Conservation (phyloP, 2,113 vertebrate genomes). For the Sphyrna mokarran region DNA sequence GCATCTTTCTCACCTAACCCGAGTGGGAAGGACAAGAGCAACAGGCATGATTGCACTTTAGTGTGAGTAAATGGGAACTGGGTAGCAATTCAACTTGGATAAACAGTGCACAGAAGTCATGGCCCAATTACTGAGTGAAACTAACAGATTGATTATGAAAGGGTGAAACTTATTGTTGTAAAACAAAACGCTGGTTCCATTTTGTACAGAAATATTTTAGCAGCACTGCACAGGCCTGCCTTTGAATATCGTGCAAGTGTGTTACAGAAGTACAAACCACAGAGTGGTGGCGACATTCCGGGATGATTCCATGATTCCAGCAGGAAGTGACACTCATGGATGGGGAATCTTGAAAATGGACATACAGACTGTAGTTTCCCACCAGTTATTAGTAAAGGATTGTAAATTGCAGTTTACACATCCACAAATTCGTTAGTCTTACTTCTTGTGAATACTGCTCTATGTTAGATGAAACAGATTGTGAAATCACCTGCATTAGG, state of each 20-base stretch:
- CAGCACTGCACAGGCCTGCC: neutral
- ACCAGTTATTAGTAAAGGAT: neutral
- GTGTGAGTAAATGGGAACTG: too few species aligned
- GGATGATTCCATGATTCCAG: neutral
- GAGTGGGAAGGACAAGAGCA: too few species aligned
- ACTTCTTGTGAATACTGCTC: neutral
- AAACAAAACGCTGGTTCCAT: neutral
- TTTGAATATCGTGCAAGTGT: too few species aligned
- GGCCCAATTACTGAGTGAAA: neutral
- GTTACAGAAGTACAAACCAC: too few species aligned
- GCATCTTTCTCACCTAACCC: too few species aligned
- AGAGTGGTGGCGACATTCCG: neutral
- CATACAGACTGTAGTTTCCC: neutral
- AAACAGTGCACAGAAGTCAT: too few species aligned
- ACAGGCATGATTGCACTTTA: too few species aligned
- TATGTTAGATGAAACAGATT: neutral
- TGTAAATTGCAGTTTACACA: neutral
- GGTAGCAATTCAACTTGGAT: too few species aligned
- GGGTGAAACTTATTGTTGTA: neutral
- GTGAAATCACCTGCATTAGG: neutral
- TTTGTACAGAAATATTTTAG: neutral
- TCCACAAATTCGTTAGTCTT: neutral
- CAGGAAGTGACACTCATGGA: neutral
- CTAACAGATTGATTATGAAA: neutral
- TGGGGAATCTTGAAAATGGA: neutral